Evolutionary conservation across 2,888 invertebrate species (phyloP).

Genomic region (Meta bourneti): DNA sequence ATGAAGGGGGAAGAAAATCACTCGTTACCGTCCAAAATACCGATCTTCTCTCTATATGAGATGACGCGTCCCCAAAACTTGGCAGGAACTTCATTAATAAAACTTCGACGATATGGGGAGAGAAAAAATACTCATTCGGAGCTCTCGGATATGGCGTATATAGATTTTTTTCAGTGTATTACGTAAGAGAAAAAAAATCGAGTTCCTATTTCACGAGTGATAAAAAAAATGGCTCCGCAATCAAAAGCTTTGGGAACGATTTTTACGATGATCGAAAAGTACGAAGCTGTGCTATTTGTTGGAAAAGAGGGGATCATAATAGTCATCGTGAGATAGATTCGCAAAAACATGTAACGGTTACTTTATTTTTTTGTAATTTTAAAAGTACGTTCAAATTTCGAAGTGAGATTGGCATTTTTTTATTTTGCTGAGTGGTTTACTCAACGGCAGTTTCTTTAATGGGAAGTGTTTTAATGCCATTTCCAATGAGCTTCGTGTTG

Average conservation of each 20-base stretch:
- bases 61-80: slow-evolving; percentile 44
- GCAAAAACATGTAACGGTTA: not conserved
- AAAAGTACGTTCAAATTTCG: not conserved
- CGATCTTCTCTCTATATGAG: slow-evolving; percentile 17
- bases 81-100: slow-evolving; percentile 48
- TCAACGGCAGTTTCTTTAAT: not conserved
- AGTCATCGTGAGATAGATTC: not conserved
- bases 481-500: not conserved
- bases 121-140: slow-evolving; percentile 33
- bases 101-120: slow-evolving; percentile 7
- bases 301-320: not conserved
- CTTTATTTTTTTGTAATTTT: not conserved
- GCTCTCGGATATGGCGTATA: slow-evolving; percentile 12
- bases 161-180: not conserved
- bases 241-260: slow-evolving; percentile 23
- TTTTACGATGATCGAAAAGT: slow-evolving; percentile 38
- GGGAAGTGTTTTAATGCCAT: not conserved
- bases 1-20: slow-evolving; percentile 12
- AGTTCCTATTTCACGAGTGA: not conserved
- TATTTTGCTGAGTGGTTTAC: not conserved
- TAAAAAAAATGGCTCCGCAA: slow-evolving; percentile 37
- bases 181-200: slow-evolving; percentile 1
- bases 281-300: not conserved
- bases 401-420: not conserved
- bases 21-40: slow-evolving; percentile 35